phyloP scores from a whole-genome alignment of 2,797 vertebrate genomes.

The Enteromius radiatus region DNA sequence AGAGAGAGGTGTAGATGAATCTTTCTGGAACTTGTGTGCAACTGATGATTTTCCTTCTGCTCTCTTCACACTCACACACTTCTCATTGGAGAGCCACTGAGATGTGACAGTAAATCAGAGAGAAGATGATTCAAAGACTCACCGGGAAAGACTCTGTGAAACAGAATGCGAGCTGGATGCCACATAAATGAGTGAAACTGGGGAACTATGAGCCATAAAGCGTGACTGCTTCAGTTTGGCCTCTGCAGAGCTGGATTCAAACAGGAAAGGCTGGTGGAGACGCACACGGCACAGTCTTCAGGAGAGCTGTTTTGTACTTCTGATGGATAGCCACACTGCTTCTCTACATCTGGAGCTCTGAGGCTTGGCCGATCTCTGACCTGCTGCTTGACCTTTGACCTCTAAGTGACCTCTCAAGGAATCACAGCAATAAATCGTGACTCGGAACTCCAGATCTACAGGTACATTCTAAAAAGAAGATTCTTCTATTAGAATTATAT shows the following conservation, averaged over 20 bases:
- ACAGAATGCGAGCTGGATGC: constrained; percentile 39
- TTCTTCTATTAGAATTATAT: not conserved
- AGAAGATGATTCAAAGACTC: constrained; percentile 47
- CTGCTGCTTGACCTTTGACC: constrained; percentile 42
- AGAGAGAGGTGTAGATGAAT: constrained; percentile 45
- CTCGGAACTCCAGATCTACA: constrained; percentile 25
- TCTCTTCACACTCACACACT: constrained; percentile 36
- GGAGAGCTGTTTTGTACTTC: not conserved
- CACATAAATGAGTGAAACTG: constrained; percentile 29
- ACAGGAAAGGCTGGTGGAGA: constrained; percentile 26
- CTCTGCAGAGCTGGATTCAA: constrained; percentile 18
- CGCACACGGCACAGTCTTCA: not conserved
- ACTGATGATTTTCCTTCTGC: constrained; percentile 43
- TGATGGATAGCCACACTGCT: constrained; percentile 35
- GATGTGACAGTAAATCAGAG: constrained; percentile 36
- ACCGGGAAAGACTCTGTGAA: constrained; percentile 29
- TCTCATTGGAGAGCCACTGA: constrained; percentile 28
- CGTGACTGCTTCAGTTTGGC: constrained; percentile 35
- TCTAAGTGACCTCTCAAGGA: constrained; percentile 42
- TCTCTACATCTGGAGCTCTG: constrained; percentile 27
- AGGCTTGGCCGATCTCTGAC: constrained; percentile 34
- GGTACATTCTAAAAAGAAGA: constrained; percentile 34
- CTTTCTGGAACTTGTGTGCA: constrained; percentile 37
- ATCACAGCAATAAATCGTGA: constrained; percentile 4
- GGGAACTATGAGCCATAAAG: constrained; percentile 42